phyloP scores from a whole-genome alignment of 1,140 invertebrate genomes.

The Metopolophium dirhodum region DNA sequence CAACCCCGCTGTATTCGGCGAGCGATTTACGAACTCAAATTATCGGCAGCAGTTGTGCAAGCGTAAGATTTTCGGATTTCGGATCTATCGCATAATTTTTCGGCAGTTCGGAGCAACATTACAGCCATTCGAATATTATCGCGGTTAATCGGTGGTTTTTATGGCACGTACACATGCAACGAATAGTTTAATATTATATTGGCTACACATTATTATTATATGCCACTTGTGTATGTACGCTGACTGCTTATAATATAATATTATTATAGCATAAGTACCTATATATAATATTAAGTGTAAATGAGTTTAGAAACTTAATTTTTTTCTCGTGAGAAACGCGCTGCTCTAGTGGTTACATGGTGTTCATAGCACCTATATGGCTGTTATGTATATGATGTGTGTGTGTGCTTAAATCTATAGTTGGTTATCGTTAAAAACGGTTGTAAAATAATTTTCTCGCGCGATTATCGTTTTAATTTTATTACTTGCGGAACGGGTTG shows the following conservation, averaged over 20 bases:
- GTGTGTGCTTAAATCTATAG: not conserved
- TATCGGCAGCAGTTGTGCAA: not conserved
- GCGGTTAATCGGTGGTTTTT: not conserved
- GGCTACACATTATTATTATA: not conserved
- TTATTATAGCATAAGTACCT: not conserved
- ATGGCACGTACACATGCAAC: not conserved
- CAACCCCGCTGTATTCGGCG: too few relatives aligned
- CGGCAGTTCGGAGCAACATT: not conserved
- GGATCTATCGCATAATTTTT: not conserved
- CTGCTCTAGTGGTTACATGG: not conserved
- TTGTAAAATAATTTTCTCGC: not conserved
- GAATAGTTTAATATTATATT: conserved; percentile 2
- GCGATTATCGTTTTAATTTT: conserved; percentile 14
- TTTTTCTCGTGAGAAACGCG: not conserved
- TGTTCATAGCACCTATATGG: not conserved
- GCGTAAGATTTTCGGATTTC: not conserved
- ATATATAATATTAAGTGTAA: conserved; percentile 9
- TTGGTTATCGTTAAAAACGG: not conserved
- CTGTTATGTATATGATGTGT: not conserved
- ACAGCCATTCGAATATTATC: not conserved
- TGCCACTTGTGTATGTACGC: not conserved
- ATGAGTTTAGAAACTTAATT: not conserved
- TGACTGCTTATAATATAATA: not conserved
- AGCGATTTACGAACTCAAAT: not conserved
- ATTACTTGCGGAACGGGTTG: not conserved